Percentiles rank a stretch among this genome's conserved stretches.
Evolutionary conservation across 2,113 vertebrate species (phyloP).

Genomic region (Neomonachus schauinslandi): DNA sequence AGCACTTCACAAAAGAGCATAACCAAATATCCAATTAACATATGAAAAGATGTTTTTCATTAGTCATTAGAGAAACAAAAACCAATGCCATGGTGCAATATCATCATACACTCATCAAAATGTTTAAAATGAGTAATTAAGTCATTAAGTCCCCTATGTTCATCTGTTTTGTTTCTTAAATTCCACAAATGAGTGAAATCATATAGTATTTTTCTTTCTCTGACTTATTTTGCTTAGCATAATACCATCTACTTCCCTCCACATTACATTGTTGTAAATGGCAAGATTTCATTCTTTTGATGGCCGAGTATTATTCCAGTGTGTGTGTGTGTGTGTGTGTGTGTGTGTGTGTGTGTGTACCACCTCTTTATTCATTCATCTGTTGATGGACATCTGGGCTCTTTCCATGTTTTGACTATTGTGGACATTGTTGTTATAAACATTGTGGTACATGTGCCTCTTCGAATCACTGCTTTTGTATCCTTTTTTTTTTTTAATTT

Average conservation of each 20-base stretch:
- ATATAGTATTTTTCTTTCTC: background rate
- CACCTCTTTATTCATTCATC: background rate
- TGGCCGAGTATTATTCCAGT: background rate
- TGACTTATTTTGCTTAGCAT: background rate
- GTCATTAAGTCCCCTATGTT: background rate
- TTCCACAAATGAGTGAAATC: background rate
- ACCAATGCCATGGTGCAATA: too few species aligned
- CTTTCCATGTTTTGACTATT: background rate
- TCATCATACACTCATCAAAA: background rate
- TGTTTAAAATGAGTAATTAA: background rate
- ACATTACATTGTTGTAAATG: background rate
- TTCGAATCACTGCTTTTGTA: background rate
- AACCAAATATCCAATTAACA: background rate
- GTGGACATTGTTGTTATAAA: background rate
- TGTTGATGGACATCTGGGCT: background rate
- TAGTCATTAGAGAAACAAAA: background rate
- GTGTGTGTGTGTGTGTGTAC: too few species aligned
- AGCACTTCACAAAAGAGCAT: background rate
- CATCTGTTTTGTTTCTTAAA: background rate
- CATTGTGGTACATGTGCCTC: background rate
- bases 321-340: too few species aligned
- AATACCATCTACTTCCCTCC: background rate
- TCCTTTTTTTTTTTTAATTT: too few species aligned
- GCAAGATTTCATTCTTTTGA: background rate
- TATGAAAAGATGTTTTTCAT: background rate